Base-by-base conservation (phyloP, 2,113 vertebrate genomes). In the Pygoscelis adeliae region DNA sequence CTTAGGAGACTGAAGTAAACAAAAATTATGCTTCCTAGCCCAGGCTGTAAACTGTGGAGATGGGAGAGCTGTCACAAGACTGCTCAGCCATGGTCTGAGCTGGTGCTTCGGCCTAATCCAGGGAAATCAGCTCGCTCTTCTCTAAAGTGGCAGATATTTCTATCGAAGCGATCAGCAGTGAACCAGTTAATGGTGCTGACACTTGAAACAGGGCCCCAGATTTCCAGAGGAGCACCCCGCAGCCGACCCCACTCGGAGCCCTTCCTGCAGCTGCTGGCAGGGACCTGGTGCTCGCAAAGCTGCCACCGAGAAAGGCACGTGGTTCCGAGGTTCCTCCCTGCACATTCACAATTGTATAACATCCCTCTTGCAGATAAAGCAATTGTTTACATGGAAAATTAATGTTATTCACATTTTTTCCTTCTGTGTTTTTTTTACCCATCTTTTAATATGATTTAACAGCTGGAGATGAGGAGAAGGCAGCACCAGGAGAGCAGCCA, bases 401-500 rank as follows among this genome's bases (percentile, higher is more conserved):
- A 73, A 89, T 79, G 36, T 65, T 82, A 42, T 38, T 89, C 49
- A 46, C 15, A 18, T 69, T 56, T 72, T 22, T 30, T 22, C 67
- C 17, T 34, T 38, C 50, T 53, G 19, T 30, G 13, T 15, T 74
- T 74, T 42, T 88, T 83, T 25, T 74, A 79, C 46, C 22, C 71
- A 55, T 95, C 81, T 96, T 96, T 91, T 81, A 83, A 84, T 82
- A 78, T 22, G 67, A 67, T 94, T 87, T 93, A 96, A 90, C 96
- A 97, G 97, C 96, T 97, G 92, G 93, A 97, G 91, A 83, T 62
- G 77, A 91, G 73, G 80, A 90, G 53, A 90, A 94, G 79, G 65
- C 88, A 84, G 92, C 53, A 66, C 50, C 62, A 93, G 61, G 96
- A 94, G 90, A 94, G 89, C 69, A 96, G 92, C 58, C 62, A 90